Percentiles rank a stretch among this genome's conserved stretches.
These are phyloP conservation scores for Oceanites oceanicus DNA, from an alignment of 2,113 vertebrate genomes.

Conservation along the genomic window DNA sequence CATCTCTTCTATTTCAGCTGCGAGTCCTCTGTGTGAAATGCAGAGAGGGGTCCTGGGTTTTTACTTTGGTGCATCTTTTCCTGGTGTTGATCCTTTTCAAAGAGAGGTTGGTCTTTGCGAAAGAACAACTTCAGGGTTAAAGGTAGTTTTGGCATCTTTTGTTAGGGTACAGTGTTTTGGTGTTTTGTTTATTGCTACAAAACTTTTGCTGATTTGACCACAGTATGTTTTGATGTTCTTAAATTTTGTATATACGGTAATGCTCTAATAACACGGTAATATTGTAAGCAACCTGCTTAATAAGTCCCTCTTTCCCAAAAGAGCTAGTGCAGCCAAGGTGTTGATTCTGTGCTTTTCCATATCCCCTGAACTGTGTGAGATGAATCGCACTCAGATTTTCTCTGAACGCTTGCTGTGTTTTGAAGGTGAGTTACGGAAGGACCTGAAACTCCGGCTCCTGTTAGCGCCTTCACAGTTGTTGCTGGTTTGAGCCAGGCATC, in stretches of 20 bases:
- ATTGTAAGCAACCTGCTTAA: background rate
- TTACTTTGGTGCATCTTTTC: background rate
- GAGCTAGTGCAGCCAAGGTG: background rate
- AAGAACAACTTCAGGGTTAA: background rate
- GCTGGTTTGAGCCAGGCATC: background rate
- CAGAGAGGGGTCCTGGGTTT: background rate
- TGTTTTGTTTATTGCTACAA: background rate
- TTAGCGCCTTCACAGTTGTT: background rate
- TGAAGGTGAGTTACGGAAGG: background rate
- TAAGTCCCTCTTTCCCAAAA: background rate
- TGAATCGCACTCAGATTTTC: background rate
- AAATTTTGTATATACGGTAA: background rate
- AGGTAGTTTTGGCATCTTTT: background rate
- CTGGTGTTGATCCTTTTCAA: background rate
- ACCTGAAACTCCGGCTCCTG: background rate
- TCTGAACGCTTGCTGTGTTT: background rate
- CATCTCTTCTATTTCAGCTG: background rate
- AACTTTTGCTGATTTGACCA: background rate
- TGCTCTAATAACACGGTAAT: background rate
- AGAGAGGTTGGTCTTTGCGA: background rate
- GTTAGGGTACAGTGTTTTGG: background rate
- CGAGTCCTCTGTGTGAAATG: background rate
- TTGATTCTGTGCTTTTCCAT: background rate
- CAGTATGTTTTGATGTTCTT: background rate
- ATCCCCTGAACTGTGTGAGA: background rate